Percentiles rank a stretch among this genome's conserved stretches.
phyloP scores from a whole-genome alignment of 2,797 vertebrate genomes.

The Brachymystax lenok region DNA sequence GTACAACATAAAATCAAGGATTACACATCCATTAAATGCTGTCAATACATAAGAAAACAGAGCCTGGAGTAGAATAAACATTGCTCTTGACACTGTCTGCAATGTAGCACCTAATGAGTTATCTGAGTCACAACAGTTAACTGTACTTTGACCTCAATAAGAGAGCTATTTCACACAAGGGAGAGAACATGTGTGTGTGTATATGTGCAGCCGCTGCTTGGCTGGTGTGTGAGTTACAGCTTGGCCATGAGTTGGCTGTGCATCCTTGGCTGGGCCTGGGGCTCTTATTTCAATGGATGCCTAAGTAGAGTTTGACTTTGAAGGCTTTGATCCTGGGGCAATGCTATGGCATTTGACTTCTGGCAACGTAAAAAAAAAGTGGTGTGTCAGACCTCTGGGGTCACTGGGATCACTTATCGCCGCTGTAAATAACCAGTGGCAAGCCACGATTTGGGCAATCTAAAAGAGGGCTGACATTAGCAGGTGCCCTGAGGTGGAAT shows the following conservation, averaged over 20 bases:
- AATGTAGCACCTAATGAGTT: slow-evolving; percentile 45
- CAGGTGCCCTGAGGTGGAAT: slow-evolving; percentile 82
- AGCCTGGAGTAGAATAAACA: slow-evolving; percentile 15
- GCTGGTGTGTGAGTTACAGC: slow-evolving; percentile 65
- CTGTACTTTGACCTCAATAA: slow-evolving; percentile 47
- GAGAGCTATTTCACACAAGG: slow-evolving; percentile 47
- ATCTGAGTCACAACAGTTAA: slow-evolving; percentile 43
- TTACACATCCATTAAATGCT: not conserved
- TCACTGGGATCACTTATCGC: slow-evolving; percentile 80
- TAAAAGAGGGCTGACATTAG: slow-evolving; percentile 72
- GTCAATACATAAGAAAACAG: not conserved
- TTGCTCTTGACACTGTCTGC: slow-evolving; percentile 35
- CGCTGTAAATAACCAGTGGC: slow-evolving; percentile 82
- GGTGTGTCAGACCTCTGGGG: slow-evolving; percentile 76
- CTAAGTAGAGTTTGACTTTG: slow-evolving; percentile 82
- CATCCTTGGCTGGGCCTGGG: slow-evolving; percentile 70
- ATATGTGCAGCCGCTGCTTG: slow-evolving; percentile 45
- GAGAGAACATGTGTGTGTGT: slow-evolving; percentile 15
- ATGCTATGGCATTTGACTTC: slow-evolving; percentile 82
- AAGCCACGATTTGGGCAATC: slow-evolving; percentile 73
- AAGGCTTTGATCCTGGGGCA: slow-evolving; percentile 80
- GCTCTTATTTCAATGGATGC: slow-evolving; percentile 81
- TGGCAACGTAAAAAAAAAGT: slow-evolving; percentile 70
- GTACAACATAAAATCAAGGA: slow-evolving; percentile 29
- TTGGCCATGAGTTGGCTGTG: slow-evolving; percentile 64